Base-by-base conservation (phyloP, 2,113 vertebrate species). In the Colistium nudipinnis region DNA sequence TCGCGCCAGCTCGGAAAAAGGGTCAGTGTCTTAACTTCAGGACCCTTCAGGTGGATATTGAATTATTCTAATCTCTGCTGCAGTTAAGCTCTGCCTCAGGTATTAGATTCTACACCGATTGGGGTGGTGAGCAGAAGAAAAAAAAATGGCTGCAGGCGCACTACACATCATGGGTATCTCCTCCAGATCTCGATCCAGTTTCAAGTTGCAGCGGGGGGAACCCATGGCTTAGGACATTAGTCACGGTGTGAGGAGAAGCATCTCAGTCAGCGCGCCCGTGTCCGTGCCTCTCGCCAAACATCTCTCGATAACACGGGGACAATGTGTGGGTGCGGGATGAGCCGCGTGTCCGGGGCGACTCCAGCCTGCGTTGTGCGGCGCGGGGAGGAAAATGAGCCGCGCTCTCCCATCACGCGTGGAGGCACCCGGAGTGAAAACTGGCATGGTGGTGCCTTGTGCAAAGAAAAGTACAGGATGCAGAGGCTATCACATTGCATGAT, bases 151-250 rank as follows among this genome's bases (percentile, higher is more conserved):
- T 82, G 80, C 65, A 57, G 85, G 85, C 59, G 0, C 53, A 39
- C 62, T 31, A 80, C 80, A 87, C 88, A 89, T 87, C 85, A 85
- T 76, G 75, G 66, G 56, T 79, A 82, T 88, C 83, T 70, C 64
- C 72, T 76, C 48, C 70, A 66, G 62, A 87, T 84, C 85, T 78
- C 62, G 31, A 63, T 80, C 69, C 64, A 54, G 76, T 82, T 79
- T 87, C 69, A 73, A 64, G 81, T 87, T 81, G 70, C 78, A 71
- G 70, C 78, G 69, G 43, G 55, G n/a, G 62, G 43, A 67, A 76
- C 51, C 57, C 49, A 51, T 36, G 70, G 65, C 74, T 89, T 74
- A 81, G 68, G 64, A 80, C 74, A 81, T 88, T 88, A 80, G 84
- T 89, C 88, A 85, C 39, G 39, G 81, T 35, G 59, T 59, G 68